Conservation (phyloP, 2,113 vertebrate species). For the Chauna torquata region DNA sequence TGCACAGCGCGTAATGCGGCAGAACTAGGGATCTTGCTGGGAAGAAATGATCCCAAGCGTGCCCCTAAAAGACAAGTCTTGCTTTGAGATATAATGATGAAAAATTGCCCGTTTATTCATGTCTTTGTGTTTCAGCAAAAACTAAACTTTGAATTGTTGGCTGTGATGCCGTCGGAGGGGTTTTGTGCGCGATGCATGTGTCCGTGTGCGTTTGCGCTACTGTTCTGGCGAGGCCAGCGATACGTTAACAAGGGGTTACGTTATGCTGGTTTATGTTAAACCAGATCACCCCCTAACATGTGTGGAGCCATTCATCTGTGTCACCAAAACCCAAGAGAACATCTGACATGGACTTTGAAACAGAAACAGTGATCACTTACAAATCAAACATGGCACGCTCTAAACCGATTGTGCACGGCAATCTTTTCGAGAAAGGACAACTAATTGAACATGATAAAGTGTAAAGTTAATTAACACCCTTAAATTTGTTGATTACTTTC, state of each 20-base stretch:
- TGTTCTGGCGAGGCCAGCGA: constrained; percentile 61
- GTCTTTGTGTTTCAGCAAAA: constrained; percentile 66
- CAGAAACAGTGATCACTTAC: constrained; percentile 90
- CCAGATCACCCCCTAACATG: constrained; percentile 83
- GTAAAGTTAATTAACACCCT: constrained; percentile 99
- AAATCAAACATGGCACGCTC: constrained; percentile 91
- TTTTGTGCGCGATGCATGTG: not conserved
- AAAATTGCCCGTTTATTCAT: constrained; percentile 75
- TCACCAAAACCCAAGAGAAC: constrained; percentile 86
- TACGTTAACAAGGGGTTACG: constrained; percentile 81
- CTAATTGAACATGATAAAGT: constrained; percentile 99
- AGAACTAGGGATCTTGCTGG: constrained; percentile 73
- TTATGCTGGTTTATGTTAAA: constrained; percentile 85
- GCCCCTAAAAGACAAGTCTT: constrained; percentile 77
- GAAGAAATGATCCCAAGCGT: constrained; percentile 80
- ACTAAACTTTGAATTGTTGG: constrained; percentile 60
- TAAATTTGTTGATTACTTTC: constrained; percentile 98
- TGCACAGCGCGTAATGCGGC: constrained; percentile 57
- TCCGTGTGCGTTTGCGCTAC: not conserved
- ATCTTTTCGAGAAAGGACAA: constrained; percentile 87
- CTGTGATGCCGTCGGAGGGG: not conserved
- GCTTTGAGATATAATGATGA: constrained; percentile 81
- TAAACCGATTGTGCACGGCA: constrained; percentile 89
- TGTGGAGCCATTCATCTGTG: constrained; percentile 86
- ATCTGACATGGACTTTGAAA: constrained; percentile 84